phyloP scores from a whole-genome alignment of 2,113 vertebrate genomes.

The Cynoglossus semilaevis region DNA sequence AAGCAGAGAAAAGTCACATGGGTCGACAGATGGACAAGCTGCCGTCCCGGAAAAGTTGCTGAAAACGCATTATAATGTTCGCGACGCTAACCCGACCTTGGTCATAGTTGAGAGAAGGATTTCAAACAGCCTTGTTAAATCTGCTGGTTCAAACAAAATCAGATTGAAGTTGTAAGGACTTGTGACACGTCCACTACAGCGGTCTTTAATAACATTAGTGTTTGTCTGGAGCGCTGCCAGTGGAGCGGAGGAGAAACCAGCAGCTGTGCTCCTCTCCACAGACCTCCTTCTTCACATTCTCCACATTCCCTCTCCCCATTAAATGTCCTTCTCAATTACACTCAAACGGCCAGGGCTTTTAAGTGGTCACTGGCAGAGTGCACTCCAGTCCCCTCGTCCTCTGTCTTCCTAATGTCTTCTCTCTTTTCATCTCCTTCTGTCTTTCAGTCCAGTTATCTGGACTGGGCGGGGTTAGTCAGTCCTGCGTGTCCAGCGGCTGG shows the following conservation, averaged over 20 bases:
- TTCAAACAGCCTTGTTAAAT: not conserved
- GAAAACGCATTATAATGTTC: not conserved
- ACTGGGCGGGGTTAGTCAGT: constrained; percentile 80
- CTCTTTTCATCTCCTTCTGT: constrained; percentile 4
- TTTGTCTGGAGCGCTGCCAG: constrained; percentile 47
- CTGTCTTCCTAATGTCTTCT: not conserved
- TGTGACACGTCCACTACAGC: constrained; percentile 10
- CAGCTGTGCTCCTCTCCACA: constrained; percentile 26
- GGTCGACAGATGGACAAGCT: constrained; percentile 1
- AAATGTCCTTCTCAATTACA: constrained; percentile 34
- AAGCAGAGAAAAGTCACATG: constrained; percentile 10
- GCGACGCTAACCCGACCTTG: too few species aligned
- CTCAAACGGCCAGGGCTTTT: constrained; percentile 20
- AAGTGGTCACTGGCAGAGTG: constrained; percentile 23
- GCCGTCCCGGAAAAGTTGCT: not conserved
- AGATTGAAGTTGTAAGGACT: not conserved
- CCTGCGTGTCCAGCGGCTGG: constrained; percentile 84
- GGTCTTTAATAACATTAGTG: constrained; percentile 48
- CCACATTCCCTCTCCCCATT: constrained; percentile 43
- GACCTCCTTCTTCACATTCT: constrained; percentile 27
- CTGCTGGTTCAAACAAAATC: not conserved
- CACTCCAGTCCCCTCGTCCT: not conserved
- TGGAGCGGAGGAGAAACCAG: constrained; percentile 24
- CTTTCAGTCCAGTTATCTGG: constrained; percentile 81
- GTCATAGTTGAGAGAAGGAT: too few species aligned